These are phyloP conservation scores for Cordylochernes scorpioides DNA, from an alignment of 2,888 invertebrate genomes.

Conservation along the genomic window DNA sequence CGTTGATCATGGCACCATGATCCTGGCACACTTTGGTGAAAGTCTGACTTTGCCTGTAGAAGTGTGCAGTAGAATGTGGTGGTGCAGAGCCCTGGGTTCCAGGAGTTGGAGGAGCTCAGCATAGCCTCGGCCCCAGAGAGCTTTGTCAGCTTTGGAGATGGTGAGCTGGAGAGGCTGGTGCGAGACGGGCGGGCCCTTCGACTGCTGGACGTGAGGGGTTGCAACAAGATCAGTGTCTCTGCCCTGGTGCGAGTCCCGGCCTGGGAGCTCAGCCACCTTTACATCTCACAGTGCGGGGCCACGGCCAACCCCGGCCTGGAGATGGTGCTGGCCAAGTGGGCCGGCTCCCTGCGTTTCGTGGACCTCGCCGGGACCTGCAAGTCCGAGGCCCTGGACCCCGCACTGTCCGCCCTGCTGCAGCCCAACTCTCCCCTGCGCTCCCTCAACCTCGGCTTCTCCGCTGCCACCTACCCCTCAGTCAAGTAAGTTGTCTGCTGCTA, in stretches of 20 bases:
- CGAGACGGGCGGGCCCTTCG: slow-evolving; percentile 41
- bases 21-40: too few relatives aligned
- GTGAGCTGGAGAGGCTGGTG: slow-evolving; percentile 42
- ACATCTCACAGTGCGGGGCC: slow-evolving; percentile 31
- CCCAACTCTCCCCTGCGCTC: neutral
- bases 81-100: slow-evolving; percentile 53
- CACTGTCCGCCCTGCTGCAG: slow-evolving; percentile 2
- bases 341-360: slow-evolving; percentile 44
- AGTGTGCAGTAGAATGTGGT: too few relatives aligned
- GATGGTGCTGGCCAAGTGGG: slow-evolving; percentile 27
- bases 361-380: slow-evolving; percentile 29
- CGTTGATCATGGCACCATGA: too few relatives aligned
- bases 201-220: slow-evolving; percentile 50
- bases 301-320: slow-evolving; percentile 12
- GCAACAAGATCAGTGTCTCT: slow-evolving; percentile 47
- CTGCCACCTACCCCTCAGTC: slow-evolving; percentile 2
- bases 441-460: slow-evolving; percentile 1
- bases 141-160: slow-evolving; percentile 39
- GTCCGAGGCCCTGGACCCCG: slow-evolving; percentile 1
- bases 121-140: slow-evolving; percentile 29
- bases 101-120: slow-evolving; percentile 49
- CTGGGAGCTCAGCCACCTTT: slow-evolving; percentile 60
- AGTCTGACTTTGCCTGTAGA: too few relatives aligned
- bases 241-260: slow-evolving; percentile 52
- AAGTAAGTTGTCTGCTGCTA: too few relatives aligned